Evolutionary conservation across 1,140 invertebrate species (phyloP).

Genomic region (Gonioctena quinquepunctata): DNA sequence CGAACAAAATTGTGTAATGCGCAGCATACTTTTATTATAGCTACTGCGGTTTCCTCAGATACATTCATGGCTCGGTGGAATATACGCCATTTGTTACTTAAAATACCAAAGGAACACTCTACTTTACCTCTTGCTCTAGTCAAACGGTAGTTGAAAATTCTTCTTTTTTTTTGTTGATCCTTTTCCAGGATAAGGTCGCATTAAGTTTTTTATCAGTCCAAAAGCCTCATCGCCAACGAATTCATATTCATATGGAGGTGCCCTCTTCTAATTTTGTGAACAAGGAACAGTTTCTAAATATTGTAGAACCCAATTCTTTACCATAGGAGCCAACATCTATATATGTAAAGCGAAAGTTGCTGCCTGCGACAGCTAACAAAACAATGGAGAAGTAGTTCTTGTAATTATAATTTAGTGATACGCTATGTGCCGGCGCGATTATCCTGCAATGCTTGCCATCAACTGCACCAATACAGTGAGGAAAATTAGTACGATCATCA

Average conservation of each 20-base stretch:
- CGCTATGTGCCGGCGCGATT: constrained; percentile 1
- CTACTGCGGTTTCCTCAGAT: constrained; percentile 3
- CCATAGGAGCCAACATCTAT: neutral
- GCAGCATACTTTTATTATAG: constrained; percentile 14
- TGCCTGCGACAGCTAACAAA: constrained; percentile 11
- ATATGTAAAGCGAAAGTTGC: neutral
- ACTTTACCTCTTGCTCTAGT: constrained; percentile 50
- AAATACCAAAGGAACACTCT: constrained; percentile 54
- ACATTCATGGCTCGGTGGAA: constrained; percentile 24
- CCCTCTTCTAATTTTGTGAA: neutral
- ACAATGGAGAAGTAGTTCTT: constrained; percentile 15
- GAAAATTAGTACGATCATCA: too few relatives aligned
- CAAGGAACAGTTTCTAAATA: neutral
- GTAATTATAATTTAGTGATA: constrained; percentile 21
- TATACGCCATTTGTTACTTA: constrained; percentile 49
- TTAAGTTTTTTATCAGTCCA: constrained; percentile 42
- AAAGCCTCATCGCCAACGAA: constrained; percentile 51
- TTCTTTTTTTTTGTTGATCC: constrained; percentile 42
- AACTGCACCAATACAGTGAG: constrained; percentile 3
- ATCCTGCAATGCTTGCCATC: constrained; percentile 19
- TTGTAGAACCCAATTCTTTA: neutral
- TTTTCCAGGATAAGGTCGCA: constrained; percentile 53
- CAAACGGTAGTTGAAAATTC: constrained; percentile 57
- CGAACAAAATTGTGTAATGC: constrained; percentile 32
- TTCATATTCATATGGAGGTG: neutral